Evolutionary conservation across 2,888 invertebrate species (phyloP), one percentile per base, ranked within the genome.

Genomic region (Amblyjoppa fuscipennis): DNA sequence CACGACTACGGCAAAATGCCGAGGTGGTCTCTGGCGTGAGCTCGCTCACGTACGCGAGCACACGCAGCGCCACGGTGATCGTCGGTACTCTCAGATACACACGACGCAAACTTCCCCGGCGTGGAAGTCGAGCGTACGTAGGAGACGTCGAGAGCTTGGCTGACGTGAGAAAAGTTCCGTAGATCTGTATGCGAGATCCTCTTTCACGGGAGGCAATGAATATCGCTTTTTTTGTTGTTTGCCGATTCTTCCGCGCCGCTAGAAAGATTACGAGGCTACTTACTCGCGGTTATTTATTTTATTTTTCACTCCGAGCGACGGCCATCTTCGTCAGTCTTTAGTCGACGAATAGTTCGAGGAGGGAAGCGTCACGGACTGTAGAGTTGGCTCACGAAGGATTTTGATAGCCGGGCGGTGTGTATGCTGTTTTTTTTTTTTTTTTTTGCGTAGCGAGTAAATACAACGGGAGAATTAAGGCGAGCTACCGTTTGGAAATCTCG

Each of bases 401-500:
- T 79, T 34, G 71, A 28, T 71, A 51, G 20, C 25, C 61, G 31
- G 61, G 28, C 77, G 64, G 28, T 38, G 64, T 38, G 16, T 13
- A 6, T 51, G 6, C 20, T 20, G 20, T 20, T 20, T 20, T 7
- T 45, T 45, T 45, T 51, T 38, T 7, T 45, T 45, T 45, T 45
- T 45, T 79, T 79, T 64, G 53, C 64, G 79, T 71, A 49, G 49
- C 34, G 45, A 45, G 66, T 71, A 71, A 71, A 79, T 79, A 79
- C 73, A 79, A 79, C 61, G 51, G 41, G 45, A 64, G 71, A 71
- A 45, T 45, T 41, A n/a, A 38, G 45, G 28, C 79, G 20, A 66
- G 79, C 61, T 64, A 70, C 20, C 66, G 79, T 64, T 79, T 79
- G 61, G 71, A 79, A 79, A 79, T 79, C 79, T 79, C 79, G 79